Percentiles rank a stretch among this genome's conserved stretches.
Evolutionary conservation across 2,797 vertebrate genomes (phyloP).

Genomic region (Cichlasoma orientale): DNA sequence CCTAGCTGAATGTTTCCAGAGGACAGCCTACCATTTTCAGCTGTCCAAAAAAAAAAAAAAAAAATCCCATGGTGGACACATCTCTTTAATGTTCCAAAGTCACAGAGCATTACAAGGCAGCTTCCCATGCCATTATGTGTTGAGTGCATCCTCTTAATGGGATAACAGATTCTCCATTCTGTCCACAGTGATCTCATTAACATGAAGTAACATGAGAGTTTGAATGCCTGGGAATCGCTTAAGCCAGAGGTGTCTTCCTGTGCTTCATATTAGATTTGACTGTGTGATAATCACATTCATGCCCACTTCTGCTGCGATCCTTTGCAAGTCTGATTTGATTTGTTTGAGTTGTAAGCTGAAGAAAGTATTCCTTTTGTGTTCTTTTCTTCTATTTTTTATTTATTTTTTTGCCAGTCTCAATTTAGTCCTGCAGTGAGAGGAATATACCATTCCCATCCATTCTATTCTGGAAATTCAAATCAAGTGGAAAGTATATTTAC

Average conservation of each 20-base stretch:
- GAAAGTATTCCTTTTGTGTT: slow-evolving; percentile 28
- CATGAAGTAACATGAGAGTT: slow-evolving; percentile 75
- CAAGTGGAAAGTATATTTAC: background rate
- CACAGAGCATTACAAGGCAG: slow-evolving; percentile 6
- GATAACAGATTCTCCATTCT: slow-evolving; percentile 37
- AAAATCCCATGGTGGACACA: background rate
- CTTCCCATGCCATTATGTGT: slow-evolving; percentile 40
- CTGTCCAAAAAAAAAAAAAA: background rate
- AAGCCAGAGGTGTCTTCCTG: slow-evolving; percentile 78
- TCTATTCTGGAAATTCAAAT: slow-evolving; percentile 1
- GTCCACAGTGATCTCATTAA: slow-evolving; percentile 63
- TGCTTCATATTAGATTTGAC: slow-evolving; percentile 76
- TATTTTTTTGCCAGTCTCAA: slow-evolving; percentile 9
- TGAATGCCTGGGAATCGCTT: slow-evolving; percentile 72
- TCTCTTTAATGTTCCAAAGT: slow-evolving; percentile 2
- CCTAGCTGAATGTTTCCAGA: background rate
- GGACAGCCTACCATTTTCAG: background rate
- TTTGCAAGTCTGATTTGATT: slow-evolving; percentile 67
- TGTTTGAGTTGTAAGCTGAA: slow-evolving; percentile 27
- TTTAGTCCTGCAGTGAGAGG: slow-evolving; percentile 13
- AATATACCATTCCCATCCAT: background rate
- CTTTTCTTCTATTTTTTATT: background rate
- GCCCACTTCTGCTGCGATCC: slow-evolving; percentile 69
- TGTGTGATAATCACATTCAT: slow-evolving; percentile 73
- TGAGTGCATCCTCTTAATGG: slow-evolving; percentile 65